These are phyloP conservation scores for Decapterus maruadsi DNA, from an alignment of 2,797 vertebrate genomes.

Conservation along the genomic window DNA sequence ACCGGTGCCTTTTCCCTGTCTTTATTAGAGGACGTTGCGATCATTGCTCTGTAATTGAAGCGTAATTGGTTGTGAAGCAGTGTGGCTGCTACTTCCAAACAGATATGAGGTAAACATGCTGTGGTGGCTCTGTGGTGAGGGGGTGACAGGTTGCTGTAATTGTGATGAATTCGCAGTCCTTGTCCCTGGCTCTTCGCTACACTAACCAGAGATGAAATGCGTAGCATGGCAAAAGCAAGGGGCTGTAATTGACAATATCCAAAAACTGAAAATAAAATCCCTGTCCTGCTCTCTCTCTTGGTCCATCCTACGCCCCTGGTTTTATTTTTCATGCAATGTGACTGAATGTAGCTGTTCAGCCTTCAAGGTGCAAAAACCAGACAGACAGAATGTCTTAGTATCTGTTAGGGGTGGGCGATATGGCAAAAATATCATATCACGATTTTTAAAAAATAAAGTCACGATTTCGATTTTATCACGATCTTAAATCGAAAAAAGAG, in stretches of 20 bases:
- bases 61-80: constrained; percentile 84
- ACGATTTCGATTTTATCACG: too few species aligned
- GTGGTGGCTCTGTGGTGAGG: constrained; percentile 62
- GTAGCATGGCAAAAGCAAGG: constrained; percentile 45
- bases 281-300: constrained; percentile 23
- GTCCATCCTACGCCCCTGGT: constrained; percentile 9
- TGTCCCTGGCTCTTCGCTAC: constrained; percentile 64
- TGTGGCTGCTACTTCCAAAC: constrained; percentile 74
- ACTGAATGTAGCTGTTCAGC: constrained; percentile 15
- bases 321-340: constrained; percentile 13
- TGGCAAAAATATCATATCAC: too few species aligned
- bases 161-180: constrained; percentile 82
- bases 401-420: too few species aligned
- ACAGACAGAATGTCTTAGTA: neutral
- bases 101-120: constrained; percentile 81
- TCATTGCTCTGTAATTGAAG: constrained; percentile 82
- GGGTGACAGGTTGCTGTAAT: constrained; percentile 81
- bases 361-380: neutral
- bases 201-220: constrained; percentile 70
- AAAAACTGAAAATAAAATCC: constrained; percentile 34
- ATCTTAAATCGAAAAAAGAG: too few species aligned
- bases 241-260: constrained; percentile 59
- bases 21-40: constrained; percentile 77
- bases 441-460: too few species aligned
- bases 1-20: constrained; percentile 54